Evolutionary conservation across 2,113 vertebrate species (phyloP).

Genomic region (Sinosuthora webbiana): DNA sequence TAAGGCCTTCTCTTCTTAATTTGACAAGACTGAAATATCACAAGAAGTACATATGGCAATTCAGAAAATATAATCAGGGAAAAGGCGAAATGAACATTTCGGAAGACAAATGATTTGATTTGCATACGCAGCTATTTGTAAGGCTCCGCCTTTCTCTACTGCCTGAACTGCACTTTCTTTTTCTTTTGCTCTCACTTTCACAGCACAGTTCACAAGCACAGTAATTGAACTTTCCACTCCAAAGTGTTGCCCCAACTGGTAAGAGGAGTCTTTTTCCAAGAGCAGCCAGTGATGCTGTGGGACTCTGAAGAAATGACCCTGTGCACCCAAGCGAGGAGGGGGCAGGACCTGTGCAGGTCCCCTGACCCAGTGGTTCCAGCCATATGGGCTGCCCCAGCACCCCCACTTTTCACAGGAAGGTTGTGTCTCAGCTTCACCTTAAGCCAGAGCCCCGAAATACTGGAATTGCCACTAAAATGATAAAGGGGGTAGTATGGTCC

Average conservation of each 20-base stretch:
- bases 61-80: constrained; percentile 19
- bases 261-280: neutral
- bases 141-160: neutral
- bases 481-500: neutral
- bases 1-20: constrained; percentile 27
- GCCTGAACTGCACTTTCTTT: neutral
- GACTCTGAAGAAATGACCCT: neutral
- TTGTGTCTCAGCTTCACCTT: neutral
- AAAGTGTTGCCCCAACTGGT: neutral
- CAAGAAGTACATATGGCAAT: constrained; percentile 16
- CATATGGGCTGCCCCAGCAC: accelerated
- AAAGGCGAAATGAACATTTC: neutral
- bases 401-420: neutral
- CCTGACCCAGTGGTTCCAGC: neutral
- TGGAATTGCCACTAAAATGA: neutral
- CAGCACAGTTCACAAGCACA: neutral
- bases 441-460: neutral
- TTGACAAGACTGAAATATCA: constrained; percentile 52
- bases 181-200: neutral
- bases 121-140: constrained; percentile 28
- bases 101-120: constrained; percentile 18
- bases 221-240: neutral
- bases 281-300: neutral
- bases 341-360: neutral
- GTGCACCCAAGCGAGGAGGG: neutral